A percentile compares a stretch with the other conserved stretches of the same genome.
Conservation (phyloP, 2,113 vertebrate species). For the Kryptolebias marmoratus region DNA sequence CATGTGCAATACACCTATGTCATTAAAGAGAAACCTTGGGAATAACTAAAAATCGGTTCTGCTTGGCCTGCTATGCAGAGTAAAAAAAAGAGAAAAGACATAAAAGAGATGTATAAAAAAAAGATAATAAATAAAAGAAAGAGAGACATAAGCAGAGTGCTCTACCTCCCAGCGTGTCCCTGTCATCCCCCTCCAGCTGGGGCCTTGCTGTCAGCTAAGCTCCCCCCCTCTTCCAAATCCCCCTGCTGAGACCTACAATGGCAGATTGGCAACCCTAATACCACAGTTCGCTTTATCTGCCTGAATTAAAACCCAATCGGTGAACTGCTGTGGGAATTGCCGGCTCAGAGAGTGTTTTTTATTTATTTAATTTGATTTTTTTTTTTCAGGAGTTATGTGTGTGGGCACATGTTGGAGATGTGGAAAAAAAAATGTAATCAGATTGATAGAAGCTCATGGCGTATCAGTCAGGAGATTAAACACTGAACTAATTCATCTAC, state of each 20-base stretch:
- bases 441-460: slow-evolving; percentile 36
- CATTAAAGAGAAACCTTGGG: background rate
- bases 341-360: slow-evolving; percentile 26
- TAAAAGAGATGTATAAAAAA: background rate
- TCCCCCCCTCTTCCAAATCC: slow-evolving; percentile 10
- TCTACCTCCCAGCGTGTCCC: slow-evolving; percentile 48
- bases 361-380: slow-evolving; percentile 24
- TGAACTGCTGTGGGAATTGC: slow-evolving; percentile 61
- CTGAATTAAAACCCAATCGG: slow-evolving; percentile 67
- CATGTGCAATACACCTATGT: slow-evolving; percentile 17
- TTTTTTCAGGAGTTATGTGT: slow-evolving; percentile 51
- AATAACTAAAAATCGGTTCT: slow-evolving; percentile 10
- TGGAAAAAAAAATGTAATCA: slow-evolving; percentile 42
- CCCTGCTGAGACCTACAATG: slow-evolving; percentile 62
- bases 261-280: slow-evolving; percentile 75
- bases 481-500: slow-evolving; percentile 55
- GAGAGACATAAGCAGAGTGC: slow-evolving; percentile 33
- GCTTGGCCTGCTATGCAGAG: background rate
- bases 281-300: slow-evolving; percentile 63
- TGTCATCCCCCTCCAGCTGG: slow-evolving; percentile 48
- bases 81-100: slow-evolving; percentile 6
- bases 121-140: slow-evolving; percentile 21
- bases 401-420: slow-evolving; percentile 49
- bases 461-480: slow-evolving; percentile 62
- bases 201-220: slow-evolving; percentile 62